phyloP scores from a whole-genome alignment of 2,888 invertebrate genomes.

The Drosophila buzzatii region DNA sequence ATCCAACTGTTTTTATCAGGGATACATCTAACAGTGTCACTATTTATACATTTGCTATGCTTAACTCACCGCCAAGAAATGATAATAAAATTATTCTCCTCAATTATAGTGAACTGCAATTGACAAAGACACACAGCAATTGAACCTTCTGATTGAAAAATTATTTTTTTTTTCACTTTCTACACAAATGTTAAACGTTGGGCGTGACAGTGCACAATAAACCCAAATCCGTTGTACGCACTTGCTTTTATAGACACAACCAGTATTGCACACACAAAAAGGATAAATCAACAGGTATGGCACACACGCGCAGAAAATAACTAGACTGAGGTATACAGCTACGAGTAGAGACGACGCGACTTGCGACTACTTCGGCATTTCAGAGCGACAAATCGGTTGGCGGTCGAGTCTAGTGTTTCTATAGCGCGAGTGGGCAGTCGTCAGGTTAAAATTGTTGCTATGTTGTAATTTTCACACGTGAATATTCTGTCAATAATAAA shows the following conservation, averaged over 20 bases:
- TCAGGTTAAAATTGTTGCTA: constrained; percentile 8
- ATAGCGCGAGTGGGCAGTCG: constrained; percentile 37
- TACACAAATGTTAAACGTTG: constrained; percentile 58
- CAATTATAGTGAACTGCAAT: background rate
- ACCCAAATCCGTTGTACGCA: constrained; percentile 71
- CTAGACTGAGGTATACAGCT: background rate
- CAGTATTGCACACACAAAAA: constrained; percentile 47
- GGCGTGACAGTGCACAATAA: constrained; percentile 73
- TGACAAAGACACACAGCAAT: background rate
- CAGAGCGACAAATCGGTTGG: constrained; percentile 40
- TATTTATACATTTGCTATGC: background rate
- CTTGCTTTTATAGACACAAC: constrained; percentile 73
- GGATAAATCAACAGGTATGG: constrained; percentile 77
- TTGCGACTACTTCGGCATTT: constrained; percentile 43
- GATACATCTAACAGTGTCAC: no score
- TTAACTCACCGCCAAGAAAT: constrained; percentile 23
- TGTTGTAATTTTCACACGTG: constrained; percentile 40
- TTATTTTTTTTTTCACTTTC: constrained; percentile 3
- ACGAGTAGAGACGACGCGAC: constrained; percentile 43
- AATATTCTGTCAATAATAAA: constrained; percentile 26
- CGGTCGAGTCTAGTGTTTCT: constrained; percentile 22
- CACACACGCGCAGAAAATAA: constrained; percentile 1
- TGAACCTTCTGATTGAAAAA: background rate
- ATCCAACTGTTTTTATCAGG: no score
- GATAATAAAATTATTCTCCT: background rate